Evolutionary conservation across 2,888 invertebrate species (phyloP), one percentile per base, ranked within the genome.

Genomic region (Cenopis cana): DNA sequence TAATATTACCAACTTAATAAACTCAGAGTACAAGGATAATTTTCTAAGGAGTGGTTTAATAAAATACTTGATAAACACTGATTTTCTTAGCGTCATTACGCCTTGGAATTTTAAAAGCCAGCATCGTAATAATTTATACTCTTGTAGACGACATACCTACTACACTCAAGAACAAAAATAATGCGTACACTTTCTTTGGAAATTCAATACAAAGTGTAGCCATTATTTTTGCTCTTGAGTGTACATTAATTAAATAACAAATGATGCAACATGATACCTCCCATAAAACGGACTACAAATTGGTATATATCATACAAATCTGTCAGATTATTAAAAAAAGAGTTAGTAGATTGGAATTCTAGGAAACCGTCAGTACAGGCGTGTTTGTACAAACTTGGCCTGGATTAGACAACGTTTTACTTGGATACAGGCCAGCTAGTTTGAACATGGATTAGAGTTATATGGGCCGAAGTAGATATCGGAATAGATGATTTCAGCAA

Each of bases 391-490:
- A 79, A 78, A 80, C 78, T 83, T 81, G 79, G 61, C 68, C 59
- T 46, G 69, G 67, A 69, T 55, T 69, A 52, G 61, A 68, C 60
- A 57, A 74, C 67, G 70, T 69, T 70, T 69, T 61, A 74, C 77
- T 84, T 82, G 82, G 86, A 82, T 68, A 57, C 75, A 41, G 75
- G 81, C 81, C 81, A 81, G 79, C 55, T 61, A 68, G 56, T 61
- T 38, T 56, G 8, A 64, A 57, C 50, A 61, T 18, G 41, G 36
- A 17, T 52, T 41, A 57, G 20, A 69, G 41, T 70, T 60, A 57
- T 33, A 33, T 55, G 36, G 55, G 29, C 33, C 29, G 17, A 24
- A 57, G 29, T n/a, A 64, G 56, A 64, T 65, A 56, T 29, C 24
- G 29, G 17, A 54, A 33, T 65, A 46, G 29, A 12, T 65, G 52